Base-by-base conservation (phyloP, 2,888 invertebrate species). In the Lasioglossum morio region DNA sequence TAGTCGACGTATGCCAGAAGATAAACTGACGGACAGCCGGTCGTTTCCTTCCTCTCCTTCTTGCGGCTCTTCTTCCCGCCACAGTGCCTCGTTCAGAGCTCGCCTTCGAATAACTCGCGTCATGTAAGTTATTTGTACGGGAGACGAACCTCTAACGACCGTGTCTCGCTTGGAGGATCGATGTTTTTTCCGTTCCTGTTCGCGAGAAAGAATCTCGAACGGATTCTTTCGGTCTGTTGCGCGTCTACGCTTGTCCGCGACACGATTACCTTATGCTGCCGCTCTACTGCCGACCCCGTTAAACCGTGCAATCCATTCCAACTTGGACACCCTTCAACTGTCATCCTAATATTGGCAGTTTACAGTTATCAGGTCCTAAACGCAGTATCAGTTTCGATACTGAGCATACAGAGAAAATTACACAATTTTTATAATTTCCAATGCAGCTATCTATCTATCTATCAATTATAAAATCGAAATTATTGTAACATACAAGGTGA, bases 91-190 rank as follows among this genome's bases (percentile, higher is more conserved):
- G 73, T 57, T 75, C 79, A 57, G 73, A 53, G 72, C 72, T 70
- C 85, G 73, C 19, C 48, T 73, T 76, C 87, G 84, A 87, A 88
- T 86, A 87, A 82, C 87, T 89, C 90, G 82, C 86, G 87, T 91
- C 93, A 80, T 91, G 90, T 90, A 89, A 91, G 90, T 91, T 92
- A 91, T 93, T 93, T 93, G 92, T 88, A 88, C 90, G 82, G 77
- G 75, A 80, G 84, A 86, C 86, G 86, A 88, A 72, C 81, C 82
- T 88, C 83, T 90, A 90, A 88, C 88, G 82, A 88, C 76, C 79
- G 72, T 84, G 85, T 87, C 84, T 86, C 84, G 78, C 80, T 53
- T n/a, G 76, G 81, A 80, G 83, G 76, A 87, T 85, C 88, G 87
- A 90, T 87, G 88, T 88, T 90, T 89, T 81, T 82, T 19, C 37